A percentile compares a stretch with the other conserved stretches of the same genome.
Conservation (phyloP, 2,888 invertebrate genomes). For the Anagyrus pseudococci region DNA sequence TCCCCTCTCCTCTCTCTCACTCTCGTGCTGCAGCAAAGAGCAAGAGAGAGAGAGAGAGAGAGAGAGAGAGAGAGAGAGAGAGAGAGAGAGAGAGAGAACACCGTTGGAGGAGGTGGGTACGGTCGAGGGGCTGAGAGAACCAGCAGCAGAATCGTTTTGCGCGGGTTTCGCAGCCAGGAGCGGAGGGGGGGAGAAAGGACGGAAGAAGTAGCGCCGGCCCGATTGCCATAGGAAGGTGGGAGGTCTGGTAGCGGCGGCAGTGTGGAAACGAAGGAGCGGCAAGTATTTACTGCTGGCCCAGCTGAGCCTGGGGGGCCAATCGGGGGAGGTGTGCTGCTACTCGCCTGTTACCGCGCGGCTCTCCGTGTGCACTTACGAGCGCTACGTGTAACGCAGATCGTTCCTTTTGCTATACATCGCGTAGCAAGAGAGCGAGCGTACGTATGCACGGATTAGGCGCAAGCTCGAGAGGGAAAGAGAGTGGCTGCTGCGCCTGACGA, state of each 20-base stretch:
- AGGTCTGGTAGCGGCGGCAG: no score
- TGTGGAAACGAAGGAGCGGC: not conserved
- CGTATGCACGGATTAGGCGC: no score
- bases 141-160: slow-evolving; percentile 24
- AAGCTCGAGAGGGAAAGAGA: no score
- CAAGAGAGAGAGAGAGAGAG: slow-evolving; percentile 4
- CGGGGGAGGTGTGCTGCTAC: slow-evolving; percentile 54
- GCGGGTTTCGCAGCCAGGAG: slow-evolving; percentile 11
- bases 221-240: no score
- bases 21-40: not conserved
- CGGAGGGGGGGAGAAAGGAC: slow-evolving; percentile 23
- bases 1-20: slow-evolving; percentile 19
- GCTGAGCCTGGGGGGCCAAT: slow-evolving; percentile 59
- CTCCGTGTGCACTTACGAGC: not conserved
- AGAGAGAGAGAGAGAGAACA: not conserved
- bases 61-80: not conserved
- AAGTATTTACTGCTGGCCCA: slow-evolving; percentile 60
- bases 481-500: no score
- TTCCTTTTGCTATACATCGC: not conserved
- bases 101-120: not conserved
- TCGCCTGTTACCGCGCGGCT: slow-evolving; percentile 33
- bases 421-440: no score
- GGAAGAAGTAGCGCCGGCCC: slow-evolving; percentile 5
- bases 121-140: not conserved
- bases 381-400: not conserved